Conservation (phyloP, 2,888 invertebrate species). For the Electrophaes corylata region DNA sequence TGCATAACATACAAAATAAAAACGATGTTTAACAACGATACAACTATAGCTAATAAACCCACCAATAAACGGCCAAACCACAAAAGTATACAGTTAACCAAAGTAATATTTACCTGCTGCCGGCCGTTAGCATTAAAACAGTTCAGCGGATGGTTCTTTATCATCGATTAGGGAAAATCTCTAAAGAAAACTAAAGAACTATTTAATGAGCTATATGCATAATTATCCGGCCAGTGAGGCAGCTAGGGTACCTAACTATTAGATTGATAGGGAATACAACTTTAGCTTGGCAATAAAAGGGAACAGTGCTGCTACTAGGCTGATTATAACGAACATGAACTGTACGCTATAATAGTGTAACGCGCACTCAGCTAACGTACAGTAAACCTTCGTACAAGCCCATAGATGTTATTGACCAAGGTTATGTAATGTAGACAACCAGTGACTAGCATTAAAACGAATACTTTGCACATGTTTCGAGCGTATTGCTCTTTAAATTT, state of each 20-base stretch:
- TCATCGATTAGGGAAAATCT: slow-evolving; percentile 3
- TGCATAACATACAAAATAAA: background rate
- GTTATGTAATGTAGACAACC: background rate
- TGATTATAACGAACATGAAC: slow-evolving; percentile 6
- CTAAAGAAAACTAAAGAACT: slow-evolving; percentile 9
- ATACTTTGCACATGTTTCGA: slow-evolving; percentile 35
- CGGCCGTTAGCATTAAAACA: background rate
- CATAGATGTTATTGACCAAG: slow-evolving; percentile 1
- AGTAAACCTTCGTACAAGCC: slow-evolving; percentile 8
- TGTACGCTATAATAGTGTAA: background rate
- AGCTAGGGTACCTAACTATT: background rate
- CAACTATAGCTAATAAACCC: no score
- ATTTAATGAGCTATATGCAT: slow-evolving; percentile 5
- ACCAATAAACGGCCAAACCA: background rate
- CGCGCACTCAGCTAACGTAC: slow-evolving; percentile 7
- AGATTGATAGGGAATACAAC: slow-evolving; percentile 10
- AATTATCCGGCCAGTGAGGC: slow-evolving; percentile 1
- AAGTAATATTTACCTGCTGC: background rate
- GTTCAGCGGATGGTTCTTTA: slow-evolving; percentile 8
- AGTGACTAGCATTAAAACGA: slow-evolving; percentile 32
- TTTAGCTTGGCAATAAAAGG: background rate
- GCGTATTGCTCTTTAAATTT: slow-evolving; percentile 1
- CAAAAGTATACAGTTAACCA: background rate
- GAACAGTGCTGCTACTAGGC: background rate
- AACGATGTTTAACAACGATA: no score